These are phyloP conservation scores for Cetonia aurata DNA, from an alignment of 2,888 invertebrate species.

Conservation along the genomic window DNA sequence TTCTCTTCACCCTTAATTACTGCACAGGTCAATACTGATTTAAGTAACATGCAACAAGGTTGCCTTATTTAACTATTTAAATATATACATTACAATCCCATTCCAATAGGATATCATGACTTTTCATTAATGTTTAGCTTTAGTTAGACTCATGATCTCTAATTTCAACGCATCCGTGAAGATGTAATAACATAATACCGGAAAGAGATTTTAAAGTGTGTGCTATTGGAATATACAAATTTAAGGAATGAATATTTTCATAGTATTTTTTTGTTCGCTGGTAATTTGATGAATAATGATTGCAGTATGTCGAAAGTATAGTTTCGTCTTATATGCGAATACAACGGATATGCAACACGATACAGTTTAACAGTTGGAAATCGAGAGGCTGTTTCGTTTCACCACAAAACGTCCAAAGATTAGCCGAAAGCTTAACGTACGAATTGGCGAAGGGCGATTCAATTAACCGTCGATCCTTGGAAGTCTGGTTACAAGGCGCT, in stretches of 20 bases:
- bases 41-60: no score
- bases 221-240: neutral
- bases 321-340: slow-evolving; percentile 81
- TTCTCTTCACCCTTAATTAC: no score
- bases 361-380: slow-evolving; percentile 72
- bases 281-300: neutral
- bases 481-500: slow-evolving; percentile 68
- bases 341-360: slow-evolving; percentile 71
- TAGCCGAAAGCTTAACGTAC: slow-evolving; percentile 72
- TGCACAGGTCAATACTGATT: no score
- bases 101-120: no score
- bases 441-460: slow-evolving; percentile 65
- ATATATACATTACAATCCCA: no score
- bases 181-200: no score
- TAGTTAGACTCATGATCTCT: no score
- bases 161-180: no score
- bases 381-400: slow-evolving; percentile 71
- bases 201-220: no score
- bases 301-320: slow-evolving; percentile 80
- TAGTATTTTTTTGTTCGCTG: neutral
- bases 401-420: slow-evolving; percentile 71
- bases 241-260: neutral
- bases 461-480: slow-evolving; percentile 64
- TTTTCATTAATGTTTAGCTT: no score
- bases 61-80: no score